Evolutionary conservation across 1,140 invertebrate species (phyloP), one percentile per base, ranked within the genome.

Genomic region (Drosophila watanabei): DNA sequence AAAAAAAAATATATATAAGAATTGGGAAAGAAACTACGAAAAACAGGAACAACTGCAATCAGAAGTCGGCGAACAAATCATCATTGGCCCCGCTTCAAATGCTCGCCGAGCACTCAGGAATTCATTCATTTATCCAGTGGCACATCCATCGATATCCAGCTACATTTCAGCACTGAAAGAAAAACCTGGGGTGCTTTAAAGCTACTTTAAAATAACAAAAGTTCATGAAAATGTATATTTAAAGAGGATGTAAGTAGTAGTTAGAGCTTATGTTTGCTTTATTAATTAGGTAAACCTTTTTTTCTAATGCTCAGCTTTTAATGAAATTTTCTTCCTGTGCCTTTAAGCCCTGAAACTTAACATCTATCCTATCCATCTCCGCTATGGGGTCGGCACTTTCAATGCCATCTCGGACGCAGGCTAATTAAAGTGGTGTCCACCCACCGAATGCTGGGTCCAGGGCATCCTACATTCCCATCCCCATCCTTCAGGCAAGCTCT

Each of bases 341-440:
- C 8, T 11, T 32, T 35, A 5, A 11, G 18, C 30, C 32, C 9
- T 30, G 24, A 16, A 45, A 59, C 66, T 4, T 24, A 39, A 33
- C 79, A 56, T 58, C 58, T 62, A 54, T 33, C 28, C 70, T 48
- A 70, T 70, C 75, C 66, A 79, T 65, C 76, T 70, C 71, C 54
- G 46, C 56, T 54, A 59, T 37, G 52, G 43, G 54, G 72, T 84
- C 85, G 72, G 84, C 68, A 73, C 59, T 78, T 84, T 88, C 73
- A 84, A 81, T 89, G 84, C 84, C 79, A 80, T 60, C 48, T 70
- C 68, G 60, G 68, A 62, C 79, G 71, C 81, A 57, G 85, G 86
- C 85, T 89, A 89, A 89, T 89, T 89, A 89, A 89, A 90, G 82
- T 90, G 81, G 86, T 85, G 82, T 90, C 86, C 85, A 90, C 85